Percentiles rank a stretch among this genome's conserved stretches.
phyloP scores from a whole-genome alignment of 2,113 vertebrate species.

The Platichthys stellatus region DNA sequence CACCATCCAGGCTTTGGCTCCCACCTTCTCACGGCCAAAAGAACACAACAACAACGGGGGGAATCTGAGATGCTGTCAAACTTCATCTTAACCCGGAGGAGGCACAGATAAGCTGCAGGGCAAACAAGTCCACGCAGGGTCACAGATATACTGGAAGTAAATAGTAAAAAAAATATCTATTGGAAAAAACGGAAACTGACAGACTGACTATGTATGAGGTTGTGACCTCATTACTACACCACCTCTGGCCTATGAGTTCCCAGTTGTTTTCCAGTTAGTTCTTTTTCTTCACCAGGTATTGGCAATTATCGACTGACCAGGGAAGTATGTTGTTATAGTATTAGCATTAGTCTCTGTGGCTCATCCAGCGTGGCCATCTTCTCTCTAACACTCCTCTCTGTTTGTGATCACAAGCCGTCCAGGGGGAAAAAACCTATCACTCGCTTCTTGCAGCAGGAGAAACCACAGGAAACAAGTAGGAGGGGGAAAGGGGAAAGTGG shows the following conservation, averaged over 20 bases:
- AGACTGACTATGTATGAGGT: constrained; percentile 53
- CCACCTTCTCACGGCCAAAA: constrained; percentile 41
- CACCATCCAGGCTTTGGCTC: constrained; percentile 60
- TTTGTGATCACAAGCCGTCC: constrained; percentile 17
- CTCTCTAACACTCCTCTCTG: constrained; percentile 7
- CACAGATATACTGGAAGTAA: constrained; percentile 20
- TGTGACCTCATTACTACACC: constrained; percentile 64
- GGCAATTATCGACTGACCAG: constrained; percentile 45
- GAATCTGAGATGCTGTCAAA: constrained; percentile 42
- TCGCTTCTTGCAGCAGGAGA: constrained; percentile 6
- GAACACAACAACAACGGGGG: neutral
- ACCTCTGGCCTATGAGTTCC: constrained; percentile 34
- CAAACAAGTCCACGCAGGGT: constrained; percentile 45
- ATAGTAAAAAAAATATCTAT: constrained; percentile 39
- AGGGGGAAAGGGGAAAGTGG: constrained; percentile 6
- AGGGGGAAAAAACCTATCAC: neutral
- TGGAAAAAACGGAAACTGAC: constrained; percentile 33
- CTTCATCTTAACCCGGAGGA: constrained; percentile 59
- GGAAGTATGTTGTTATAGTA: constrained; percentile 49
- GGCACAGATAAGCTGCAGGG: constrained; percentile 40
- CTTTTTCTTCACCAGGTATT: constrained; percentile 34
- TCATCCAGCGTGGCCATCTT: constrained; percentile 36
- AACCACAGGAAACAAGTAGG: constrained; percentile 26
- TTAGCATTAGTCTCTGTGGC: constrained; percentile 46
- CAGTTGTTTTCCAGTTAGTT: neutral